Evolutionary conservation across 64 coral and sea anemone genomes (phyloP), one percentile per base, ranked within the genome.

Genomic region (Orbicella faveolata): DNA sequence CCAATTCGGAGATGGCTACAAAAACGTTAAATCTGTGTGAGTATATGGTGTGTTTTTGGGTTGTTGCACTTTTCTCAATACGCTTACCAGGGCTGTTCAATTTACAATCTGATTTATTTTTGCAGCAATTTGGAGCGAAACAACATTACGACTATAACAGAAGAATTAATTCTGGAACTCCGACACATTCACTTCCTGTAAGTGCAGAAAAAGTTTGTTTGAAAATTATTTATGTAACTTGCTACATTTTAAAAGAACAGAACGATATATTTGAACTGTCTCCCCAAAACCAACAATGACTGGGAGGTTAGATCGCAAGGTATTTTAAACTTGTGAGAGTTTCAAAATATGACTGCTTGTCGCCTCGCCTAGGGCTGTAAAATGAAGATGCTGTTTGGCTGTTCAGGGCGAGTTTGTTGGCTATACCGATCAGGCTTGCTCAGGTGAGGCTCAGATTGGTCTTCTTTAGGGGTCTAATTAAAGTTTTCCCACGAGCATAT

Each of bases 101-200:
- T 37, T 68, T 14, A 25, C 18, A 14, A 39, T 33, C 11, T 68
- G 1, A 23, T 13, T 14, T 68, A n/a, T 68, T 68, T 84, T 72
- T 41, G 39, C 82, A 85, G 82, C 19, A 66, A 85, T 85, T 68
- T 85, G 39, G 82, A 85, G 23, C 63, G 36, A 70, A 85, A 85
- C 82, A 85, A 85, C 64, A 85, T 85, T 37, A 85, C 82, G 0
- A 72, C 82, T 17, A 17, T 85, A 4, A 17, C 36, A 9, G 82
- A 85, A 66, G 63, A 52, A 26, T 70, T 26, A 39, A 85, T 68
- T 34, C 34, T 52, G n/a, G 37, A 73, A 44, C 21, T 85, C 9
- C 63, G 72, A 73, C 63, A 85, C 68, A 48, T 53, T 52, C 82
- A 72, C 7, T 51, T 51, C 3, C 13, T 85, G 82, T 85, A 44